Percentiles rank a stretch among this genome's conserved stretches.
These are phyloP conservation scores for Scotopteryx bipunctaria DNA, from an alignment of 2,888 invertebrate genomes.

Conservation along the genomic window DNA sequence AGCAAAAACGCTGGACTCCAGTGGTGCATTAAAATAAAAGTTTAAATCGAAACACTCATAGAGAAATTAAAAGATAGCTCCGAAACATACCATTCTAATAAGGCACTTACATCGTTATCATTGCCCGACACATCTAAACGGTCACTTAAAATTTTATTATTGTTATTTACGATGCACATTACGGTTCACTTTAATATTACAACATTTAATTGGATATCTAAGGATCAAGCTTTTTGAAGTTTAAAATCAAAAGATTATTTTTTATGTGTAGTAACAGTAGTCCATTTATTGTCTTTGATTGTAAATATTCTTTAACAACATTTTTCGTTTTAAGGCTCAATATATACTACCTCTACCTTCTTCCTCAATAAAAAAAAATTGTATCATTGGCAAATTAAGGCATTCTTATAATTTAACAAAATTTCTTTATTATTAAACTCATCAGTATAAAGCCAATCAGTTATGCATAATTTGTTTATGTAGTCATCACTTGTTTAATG, in stretches of 20 bases:
- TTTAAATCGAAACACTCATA: slow-evolving; percentile 57
- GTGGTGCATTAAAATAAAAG: slow-evolving; percentile 39
- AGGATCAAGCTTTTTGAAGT: slow-evolving; percentile 12
- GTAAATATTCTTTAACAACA: no score
- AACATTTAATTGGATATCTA: slow-evolving; percentile 54
- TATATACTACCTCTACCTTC: no score
- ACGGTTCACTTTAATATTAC: slow-evolving; percentile 50
- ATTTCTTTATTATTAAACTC: no score
- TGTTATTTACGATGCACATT: slow-evolving; percentile 54
- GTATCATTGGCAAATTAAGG: no score
- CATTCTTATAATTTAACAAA: no score
- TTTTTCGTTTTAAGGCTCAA: no score
- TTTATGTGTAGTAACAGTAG: neutral
- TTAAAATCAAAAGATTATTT: neutral
- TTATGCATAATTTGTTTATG: no score
- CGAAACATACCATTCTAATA: slow-evolving; percentile 54
- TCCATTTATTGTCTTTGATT: no score
- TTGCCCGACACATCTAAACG: slow-evolving; percentile 59
- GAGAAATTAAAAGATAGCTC: slow-evolving; percentile 57
- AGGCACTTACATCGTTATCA: slow-evolving; percentile 52
- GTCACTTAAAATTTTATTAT: slow-evolving; percentile 57
- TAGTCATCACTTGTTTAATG: no score
- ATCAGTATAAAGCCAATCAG: no score
- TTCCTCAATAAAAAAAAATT: no score
- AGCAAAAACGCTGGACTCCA: slow-evolving; percentile 31